Base-by-base conservation (phyloP, 1,140 invertebrate genomes). In the Triops cancriformis region DNA sequence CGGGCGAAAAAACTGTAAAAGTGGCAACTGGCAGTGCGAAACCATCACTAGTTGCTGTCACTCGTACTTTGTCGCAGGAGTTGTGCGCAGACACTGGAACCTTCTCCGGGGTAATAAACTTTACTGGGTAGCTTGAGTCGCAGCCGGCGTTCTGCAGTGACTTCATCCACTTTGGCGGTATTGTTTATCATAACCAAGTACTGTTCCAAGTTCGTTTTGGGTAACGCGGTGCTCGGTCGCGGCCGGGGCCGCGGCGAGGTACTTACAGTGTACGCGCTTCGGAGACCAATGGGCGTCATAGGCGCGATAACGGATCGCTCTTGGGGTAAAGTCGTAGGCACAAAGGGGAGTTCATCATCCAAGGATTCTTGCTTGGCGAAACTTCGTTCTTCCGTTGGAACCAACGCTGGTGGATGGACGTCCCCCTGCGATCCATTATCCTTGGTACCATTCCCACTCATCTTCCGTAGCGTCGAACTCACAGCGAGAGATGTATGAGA, bases 341-440 rank as follows among this genome's bases (percentile, higher is more conserved):
- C 89, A 82, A 93, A 94, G 0, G 94, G 94, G 81, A 95, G 85
- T 85, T 95, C 93, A 77, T 93, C 93, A 79, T 94, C 93, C 11
- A 92, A 93, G 80, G 94, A 92, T 80, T 94, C 92, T 80, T 90
- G 88, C 73, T 91, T 87, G 4, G 93, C 90, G 31, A 95, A 87
- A 23, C 73, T 80, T 28, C 76, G 51, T n/a, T 73, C 79, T 77
- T 79, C 78, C 14, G 77, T n/a, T 37, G 27, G 51, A 37, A 75
- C 77, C 18, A 73, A 37, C 9, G n/a, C 43, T 10, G 41, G 26
- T 37, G 41, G 27, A 26, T 18, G 27, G 28, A 41, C 31, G 27
- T 77, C 77, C 28, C 23, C 75, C 41, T 77, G 27, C 26, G 73
- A 26, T 18, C 14, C 26, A 28, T 23, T 5, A 4, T 1, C 91